These are phyloP conservation scores for Charaxes varanes DNA, from an alignment of 1,140 invertebrate species.

Conservation along the genomic window DNA sequence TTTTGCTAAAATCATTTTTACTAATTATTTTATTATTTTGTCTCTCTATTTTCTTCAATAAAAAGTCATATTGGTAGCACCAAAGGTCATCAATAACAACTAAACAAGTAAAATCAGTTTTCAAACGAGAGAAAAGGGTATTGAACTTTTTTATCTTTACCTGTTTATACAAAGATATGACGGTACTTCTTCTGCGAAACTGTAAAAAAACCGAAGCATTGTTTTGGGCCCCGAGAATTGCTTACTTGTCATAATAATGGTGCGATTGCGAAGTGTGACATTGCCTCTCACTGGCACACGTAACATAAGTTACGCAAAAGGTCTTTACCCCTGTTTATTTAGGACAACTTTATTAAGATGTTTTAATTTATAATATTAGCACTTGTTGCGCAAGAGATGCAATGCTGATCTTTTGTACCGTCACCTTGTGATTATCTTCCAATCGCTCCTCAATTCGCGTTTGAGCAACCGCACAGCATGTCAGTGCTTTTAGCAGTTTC, in stretches of 20 bases:
- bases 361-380: conserved; percentile 61
- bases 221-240: conserved; percentile 33
- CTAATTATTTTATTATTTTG: too few relatives aligned
- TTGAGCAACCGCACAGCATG: conserved; percentile 37
- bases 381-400: conserved; percentile 42
- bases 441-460: conserved; percentile 43
- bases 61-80: too few relatives aligned
- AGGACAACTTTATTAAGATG: conserved; percentile 61
- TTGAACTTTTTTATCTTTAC: background rate
- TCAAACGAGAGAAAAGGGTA: too few relatives aligned
- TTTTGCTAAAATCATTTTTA: too few relatives aligned
- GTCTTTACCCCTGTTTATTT: conserved; percentile 71
- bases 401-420: conserved; percentile 2
- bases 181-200: conserved; percentile 11
- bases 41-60: too few relatives aligned
- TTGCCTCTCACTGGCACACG: conserved; percentile 66
- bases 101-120: too few relatives aligned
- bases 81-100: too few relatives aligned
- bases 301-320: conserved; percentile 67
- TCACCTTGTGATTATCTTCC: conserved; percentile 26
- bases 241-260: conserved; percentile 52
- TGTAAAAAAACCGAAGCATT: conserved; percentile 24
- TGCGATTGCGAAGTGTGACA: conserved; percentile 55
- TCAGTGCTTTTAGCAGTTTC: conserved; percentile 40
- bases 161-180: too few relatives aligned